These are phyloP conservation scores for Matsumurasca onukii DNA, from an alignment of 1,140 invertebrate genomes.

Conservation along the genomic window DNA sequence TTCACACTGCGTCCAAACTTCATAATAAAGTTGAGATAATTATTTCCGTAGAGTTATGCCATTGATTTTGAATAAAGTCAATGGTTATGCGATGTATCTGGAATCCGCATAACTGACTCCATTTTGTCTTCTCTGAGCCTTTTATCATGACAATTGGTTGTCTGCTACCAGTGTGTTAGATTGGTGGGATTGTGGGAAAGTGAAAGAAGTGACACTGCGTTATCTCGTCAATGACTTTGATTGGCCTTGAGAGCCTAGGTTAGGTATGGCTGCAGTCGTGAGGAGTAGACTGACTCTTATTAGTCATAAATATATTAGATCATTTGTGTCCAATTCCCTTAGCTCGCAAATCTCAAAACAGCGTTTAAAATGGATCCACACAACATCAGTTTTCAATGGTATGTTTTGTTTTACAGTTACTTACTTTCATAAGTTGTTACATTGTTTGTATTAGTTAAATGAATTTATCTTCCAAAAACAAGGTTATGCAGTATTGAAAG, in stretches of 20 bases:
- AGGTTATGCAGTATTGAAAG: neutral
- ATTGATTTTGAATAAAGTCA: no score
- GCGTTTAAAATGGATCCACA: conserved; percentile 32
- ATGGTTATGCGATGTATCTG: no score
- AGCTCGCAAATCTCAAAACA: neutral
- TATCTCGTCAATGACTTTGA: conserved; percentile 8
- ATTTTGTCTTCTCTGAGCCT: no score
- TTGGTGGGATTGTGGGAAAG: no score
- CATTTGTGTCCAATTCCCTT: conserved; percentile 11
- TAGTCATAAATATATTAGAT: conserved; percentile 15
- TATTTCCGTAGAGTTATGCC: no score
- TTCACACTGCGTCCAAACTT: no score
- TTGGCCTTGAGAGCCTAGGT: conserved; percentile 5
- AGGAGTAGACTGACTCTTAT: conserved; percentile 17
- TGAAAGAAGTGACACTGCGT: no score
- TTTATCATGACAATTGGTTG: no score
- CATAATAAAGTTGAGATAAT: no score
- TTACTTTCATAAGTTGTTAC: neutral
- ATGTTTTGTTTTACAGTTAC: no score
- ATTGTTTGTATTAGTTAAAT: neutral
- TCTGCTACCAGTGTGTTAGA: no score
- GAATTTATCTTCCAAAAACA: neutral
- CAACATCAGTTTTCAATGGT: conserved; percentile 31
- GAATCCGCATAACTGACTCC: no score
- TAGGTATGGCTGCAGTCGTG: conserved; percentile 25